phyloP scores from a whole-genome alignment of 2,797 vertebrate species.

The Orestias chungarensis region DNA sequence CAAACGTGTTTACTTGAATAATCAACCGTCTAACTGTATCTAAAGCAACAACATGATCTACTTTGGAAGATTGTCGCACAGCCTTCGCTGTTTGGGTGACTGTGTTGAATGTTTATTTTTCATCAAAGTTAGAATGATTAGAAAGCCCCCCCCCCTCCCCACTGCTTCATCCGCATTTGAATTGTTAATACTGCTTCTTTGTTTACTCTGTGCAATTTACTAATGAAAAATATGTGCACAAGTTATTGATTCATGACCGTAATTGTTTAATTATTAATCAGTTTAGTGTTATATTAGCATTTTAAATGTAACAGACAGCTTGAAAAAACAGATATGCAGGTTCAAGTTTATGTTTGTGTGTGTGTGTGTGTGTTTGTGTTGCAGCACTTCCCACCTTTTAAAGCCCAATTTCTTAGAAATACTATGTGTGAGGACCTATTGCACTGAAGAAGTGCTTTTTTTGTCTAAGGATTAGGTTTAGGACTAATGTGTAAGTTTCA shows the following conservation, averaged over 20 bases:
- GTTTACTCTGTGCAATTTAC: conserved; percentile 99
- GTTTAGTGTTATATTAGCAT: conserved; percentile 99
- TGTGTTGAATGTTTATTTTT: conserved; percentile 81
- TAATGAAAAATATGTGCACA: conserved; percentile 98
- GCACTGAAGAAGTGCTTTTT: too few species aligned
- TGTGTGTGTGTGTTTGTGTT: conserved; percentile 43
- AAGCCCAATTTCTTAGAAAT: too few species aligned
- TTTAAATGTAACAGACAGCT: conserved; percentile 95
- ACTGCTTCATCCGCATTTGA: conserved; percentile 88
- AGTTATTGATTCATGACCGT: conserved; percentile 99
- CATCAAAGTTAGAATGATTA: conserved; percentile 82
- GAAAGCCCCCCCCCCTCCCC: conserved; percentile 61
- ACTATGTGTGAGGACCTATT: too few species aligned
- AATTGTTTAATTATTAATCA: conserved; percentile 99
- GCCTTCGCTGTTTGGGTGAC: conserved; percentile 80
- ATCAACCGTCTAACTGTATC: conserved; percentile 76
- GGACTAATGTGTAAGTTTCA: too few species aligned
- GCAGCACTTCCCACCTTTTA: too few species aligned
- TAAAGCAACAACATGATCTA: conserved; percentile 80
- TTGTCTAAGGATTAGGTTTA: too few species aligned
- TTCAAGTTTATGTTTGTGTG: conserved; percentile 82
- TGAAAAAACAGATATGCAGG: conserved; percentile 87
- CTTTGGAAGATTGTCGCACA: conserved; percentile 77
- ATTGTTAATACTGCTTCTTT: conserved; percentile 99
- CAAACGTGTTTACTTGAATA: conserved; percentile 76